These are phyloP conservation scores for Oreamnos americanus DNA, from an alignment of 2,113 vertebrate genomes.

Conservation along the genomic window DNA sequence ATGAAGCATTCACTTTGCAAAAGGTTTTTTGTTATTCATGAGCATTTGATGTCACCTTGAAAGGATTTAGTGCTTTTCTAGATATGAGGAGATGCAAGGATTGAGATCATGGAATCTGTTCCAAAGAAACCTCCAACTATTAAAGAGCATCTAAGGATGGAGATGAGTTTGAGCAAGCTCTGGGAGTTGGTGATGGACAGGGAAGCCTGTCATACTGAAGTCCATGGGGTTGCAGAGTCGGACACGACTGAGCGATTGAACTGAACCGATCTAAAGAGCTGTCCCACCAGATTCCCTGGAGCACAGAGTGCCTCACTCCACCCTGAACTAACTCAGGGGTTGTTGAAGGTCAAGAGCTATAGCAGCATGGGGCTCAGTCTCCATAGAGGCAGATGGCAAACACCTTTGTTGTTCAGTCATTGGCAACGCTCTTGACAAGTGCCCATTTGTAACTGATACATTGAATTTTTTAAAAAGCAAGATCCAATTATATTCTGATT, in stretches of 20 bases:
- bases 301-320: background rate
- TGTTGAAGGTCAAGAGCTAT: background rate
- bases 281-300: background rate
- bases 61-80: background rate
- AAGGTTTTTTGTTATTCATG: background rate
- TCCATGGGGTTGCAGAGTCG: background rate
- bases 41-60: background rate
- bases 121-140: background rate
- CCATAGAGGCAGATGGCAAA: background rate
- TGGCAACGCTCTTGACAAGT: background rate
- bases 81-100: background rate
- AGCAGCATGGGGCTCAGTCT: background rate
- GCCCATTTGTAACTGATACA: background rate
- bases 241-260: accelerated
- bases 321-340: background rate
- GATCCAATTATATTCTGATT: background rate
- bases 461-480: background rate
- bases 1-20: background rate
- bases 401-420: background rate
- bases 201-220: background rate
- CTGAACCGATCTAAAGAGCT: background rate
- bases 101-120: background rate
- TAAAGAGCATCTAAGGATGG: background rate
- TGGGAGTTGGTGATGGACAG: background rate
- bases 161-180: background rate